These are phyloP conservation scores for Hippocampus barbouri DNA, from an alignment of 2,113 vertebrate species.

Conservation along the genomic window DNA sequence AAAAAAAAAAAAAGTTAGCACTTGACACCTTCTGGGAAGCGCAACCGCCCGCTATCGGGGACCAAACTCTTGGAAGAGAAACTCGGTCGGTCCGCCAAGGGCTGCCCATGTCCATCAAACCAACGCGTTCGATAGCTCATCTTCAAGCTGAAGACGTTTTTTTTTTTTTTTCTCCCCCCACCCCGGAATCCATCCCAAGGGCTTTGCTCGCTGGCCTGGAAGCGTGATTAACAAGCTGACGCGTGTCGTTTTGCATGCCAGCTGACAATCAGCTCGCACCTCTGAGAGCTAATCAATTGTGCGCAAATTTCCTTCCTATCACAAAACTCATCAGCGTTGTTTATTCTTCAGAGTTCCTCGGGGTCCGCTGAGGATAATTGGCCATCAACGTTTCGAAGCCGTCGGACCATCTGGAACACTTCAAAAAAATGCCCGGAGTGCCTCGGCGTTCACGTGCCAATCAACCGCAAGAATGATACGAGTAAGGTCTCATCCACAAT, in stretches of 20 bases:
- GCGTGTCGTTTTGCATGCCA: not conserved
- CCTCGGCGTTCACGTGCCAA: not conserved
- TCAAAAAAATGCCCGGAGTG: conserved; percentile 4
- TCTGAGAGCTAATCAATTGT: not conserved
- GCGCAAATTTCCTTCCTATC: not conserved
- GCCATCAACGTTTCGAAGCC: conserved; percentile 14
- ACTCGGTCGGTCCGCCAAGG: not conserved
- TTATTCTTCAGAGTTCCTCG: conserved; percentile 6
- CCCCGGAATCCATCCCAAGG: not conserved
- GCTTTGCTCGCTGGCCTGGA: not conserved
- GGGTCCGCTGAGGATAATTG: conserved; percentile 15
- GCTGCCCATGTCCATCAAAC: conserved; percentile 3
- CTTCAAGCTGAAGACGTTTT: conserved; percentile 4
- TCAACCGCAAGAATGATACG: not conserved
- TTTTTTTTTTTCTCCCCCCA: not conserved
- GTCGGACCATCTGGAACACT: conserved; percentile 2
- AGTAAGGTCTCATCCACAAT: not conserved
- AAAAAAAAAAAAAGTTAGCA: not conserved
- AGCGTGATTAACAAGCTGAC: conserved; percentile 5
- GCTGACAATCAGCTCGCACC: not conserved
- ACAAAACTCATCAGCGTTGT: not conserved
- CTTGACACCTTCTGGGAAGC: not conserved
- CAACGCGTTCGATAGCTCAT: not conserved
- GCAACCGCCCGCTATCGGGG: not conserved
- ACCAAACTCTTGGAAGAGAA: not conserved